Evolutionary conservation across 2,113 vertebrate species (phyloP).

Genomic region (Neoarius graeffei): DNA sequence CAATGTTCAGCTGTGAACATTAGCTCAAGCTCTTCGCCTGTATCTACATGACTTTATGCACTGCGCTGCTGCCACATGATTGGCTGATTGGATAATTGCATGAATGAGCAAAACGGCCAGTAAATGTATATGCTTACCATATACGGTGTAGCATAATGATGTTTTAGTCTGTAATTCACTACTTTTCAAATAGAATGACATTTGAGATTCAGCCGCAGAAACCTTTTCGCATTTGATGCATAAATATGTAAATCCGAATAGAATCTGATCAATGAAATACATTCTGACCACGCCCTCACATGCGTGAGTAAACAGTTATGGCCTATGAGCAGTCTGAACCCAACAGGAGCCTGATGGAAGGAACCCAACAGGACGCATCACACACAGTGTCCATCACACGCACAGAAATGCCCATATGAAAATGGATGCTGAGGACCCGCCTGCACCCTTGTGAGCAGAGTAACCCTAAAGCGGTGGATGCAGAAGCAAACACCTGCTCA

Average conservation of each 20-base stretch:
- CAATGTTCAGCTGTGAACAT: neutral
- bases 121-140: too few relatives aligned
- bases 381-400: neutral
- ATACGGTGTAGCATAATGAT: too few relatives aligned
- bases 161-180: neutral
- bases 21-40: neutral
- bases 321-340: neutral
- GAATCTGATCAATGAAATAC: neutral
- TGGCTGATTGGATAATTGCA: neutral
- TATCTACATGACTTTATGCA: neutral
- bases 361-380: neutral
- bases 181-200: neutral
- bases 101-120: too few relatives aligned
- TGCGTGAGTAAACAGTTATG: neutral
- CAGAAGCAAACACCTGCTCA: conserved; percentile 45
- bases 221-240: neutral
- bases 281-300: conserved; percentile 9
- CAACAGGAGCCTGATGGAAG: neutral
- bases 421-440: neutral
- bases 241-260: neutral
- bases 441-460: neutral
- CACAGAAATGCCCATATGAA: neutral
- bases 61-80: neutral
- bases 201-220: neutral
- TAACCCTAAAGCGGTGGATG: conserved; percentile 27